These are phyloP conservation scores for Peromyscus aztecus DNA, from an alignment of 2,797 vertebrate species.

Conservation along the genomic window DNA sequence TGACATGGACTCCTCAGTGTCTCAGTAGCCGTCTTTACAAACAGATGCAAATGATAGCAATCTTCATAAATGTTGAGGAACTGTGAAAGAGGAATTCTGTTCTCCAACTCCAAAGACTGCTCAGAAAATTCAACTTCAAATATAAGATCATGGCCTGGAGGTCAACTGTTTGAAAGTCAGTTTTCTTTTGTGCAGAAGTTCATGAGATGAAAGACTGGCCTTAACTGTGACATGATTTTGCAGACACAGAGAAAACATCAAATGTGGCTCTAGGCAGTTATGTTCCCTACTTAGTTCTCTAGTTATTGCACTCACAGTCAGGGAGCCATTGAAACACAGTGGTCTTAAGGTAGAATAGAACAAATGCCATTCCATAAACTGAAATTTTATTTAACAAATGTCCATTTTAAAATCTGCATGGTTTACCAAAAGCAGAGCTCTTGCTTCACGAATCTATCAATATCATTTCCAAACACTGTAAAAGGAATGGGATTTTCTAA, in stretches of 20 bases:
- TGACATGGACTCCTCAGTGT: neutral
- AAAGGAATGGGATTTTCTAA: neutral
- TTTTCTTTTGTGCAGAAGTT: conserved; percentile 57
- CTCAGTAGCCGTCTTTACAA: neutral
- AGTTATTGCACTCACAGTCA: conserved; percentile 59
- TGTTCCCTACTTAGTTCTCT: conserved; percentile 5
- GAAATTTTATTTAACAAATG: neutral
- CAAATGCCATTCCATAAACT: conserved; percentile 81
- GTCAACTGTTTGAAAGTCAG: conserved; percentile 65
- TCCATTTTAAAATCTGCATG: conserved; percentile 9
- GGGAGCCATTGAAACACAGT: conserved; percentile 78
- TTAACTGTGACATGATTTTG: conserved; percentile 69
- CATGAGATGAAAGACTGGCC: conserved; percentile 76
- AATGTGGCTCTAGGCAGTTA: conserved; percentile 61
- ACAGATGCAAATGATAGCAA: neutral
- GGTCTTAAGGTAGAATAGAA: conserved; percentile 83
- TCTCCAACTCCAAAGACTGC: neutral
- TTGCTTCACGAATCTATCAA: neutral
- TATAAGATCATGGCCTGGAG: conserved; percentile 70
- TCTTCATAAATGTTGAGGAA: neutral
- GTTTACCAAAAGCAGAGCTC: neutral
- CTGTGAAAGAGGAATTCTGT: neutral
- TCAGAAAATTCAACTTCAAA: conserved; percentile 72
- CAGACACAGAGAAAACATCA: conserved; percentile 68
- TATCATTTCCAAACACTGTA: neutral